These are phyloP conservation scores for Acinonyx jubatus DNA, from an alignment of 2,113 vertebrate genomes.

Conservation along the genomic window DNA sequence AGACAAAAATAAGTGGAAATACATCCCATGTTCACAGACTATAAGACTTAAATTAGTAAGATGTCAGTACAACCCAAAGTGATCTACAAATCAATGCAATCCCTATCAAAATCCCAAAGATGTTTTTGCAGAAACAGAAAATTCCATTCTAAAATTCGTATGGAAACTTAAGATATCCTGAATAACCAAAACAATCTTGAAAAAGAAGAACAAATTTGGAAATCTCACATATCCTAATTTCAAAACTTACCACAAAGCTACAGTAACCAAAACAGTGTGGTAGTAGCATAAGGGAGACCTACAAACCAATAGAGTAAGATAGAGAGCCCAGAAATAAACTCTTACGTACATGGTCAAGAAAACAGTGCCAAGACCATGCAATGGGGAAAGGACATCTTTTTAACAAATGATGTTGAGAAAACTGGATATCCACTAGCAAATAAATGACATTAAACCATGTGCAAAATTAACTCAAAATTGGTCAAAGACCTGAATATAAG, in stretches of 20 bases:
- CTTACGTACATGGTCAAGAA: not conserved
- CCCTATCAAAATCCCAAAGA: not conserved
- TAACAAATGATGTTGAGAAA: not conserved
- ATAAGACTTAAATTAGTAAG: not conserved
- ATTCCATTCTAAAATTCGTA: not conserved
- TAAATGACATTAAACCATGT: not conserved
- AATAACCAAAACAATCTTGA: not conserved
- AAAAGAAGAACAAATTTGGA: not conserved
- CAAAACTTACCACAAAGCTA: not conserved
- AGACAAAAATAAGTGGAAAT: not conserved
- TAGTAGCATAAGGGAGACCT: not conserved
- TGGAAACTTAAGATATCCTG: not conserved
- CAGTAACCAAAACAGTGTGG: not conserved
- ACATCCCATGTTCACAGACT: not conserved
- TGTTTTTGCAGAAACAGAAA: constrained; percentile 8
- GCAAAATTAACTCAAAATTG: too few relatives aligned
- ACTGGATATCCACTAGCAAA: not conserved
- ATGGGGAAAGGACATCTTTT: not conserved
- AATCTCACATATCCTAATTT: not conserved
- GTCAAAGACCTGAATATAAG: too few relatives aligned
- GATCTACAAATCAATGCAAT: not conserved
- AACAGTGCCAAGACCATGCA: not conserved
- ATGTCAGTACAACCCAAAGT: not conserved
- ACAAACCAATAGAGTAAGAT: not conserved
- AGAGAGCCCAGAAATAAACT: not conserved